Evolutionary conservation across 1,140 invertebrate genomes (phyloP), one percentile per base, ranked within the genome.

Genomic region (Dicyema japonicum): DNA sequence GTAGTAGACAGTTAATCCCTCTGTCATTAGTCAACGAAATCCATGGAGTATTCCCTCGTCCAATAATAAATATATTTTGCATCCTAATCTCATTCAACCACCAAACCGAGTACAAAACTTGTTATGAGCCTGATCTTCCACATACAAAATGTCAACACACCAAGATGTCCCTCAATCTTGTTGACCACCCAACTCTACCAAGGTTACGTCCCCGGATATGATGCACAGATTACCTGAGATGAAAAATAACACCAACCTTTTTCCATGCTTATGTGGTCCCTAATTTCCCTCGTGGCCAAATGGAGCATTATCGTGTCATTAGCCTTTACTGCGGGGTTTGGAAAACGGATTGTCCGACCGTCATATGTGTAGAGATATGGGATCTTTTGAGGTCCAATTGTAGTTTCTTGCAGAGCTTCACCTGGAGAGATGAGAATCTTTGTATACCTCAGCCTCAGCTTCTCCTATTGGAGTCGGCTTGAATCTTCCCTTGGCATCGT

Each of bases 121-220:
- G 53, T 94, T 78, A 36, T 80, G 80, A 38, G 71, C 64, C 18
- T 72, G 60, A 63, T 97, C 88, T 54, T 85, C 88, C 38, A 97
- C 60, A 54, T 94, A 82, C 26, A 92, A 76, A 56, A 97, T 94
- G 54, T 97, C 88, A 50, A 94, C 28, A 75, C 85, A 33, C 88
- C 85, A 34, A 80, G 82, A 60, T 97, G 85, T 45, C 78, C 63
- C 57, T 97, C 88, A 41, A 80, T 63, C 50, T 71, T 82, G 32
- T 82, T 74, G 34, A 97, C 71, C 16, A 71, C 72, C 85, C 88
- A 40, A 97, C 78, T 57, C 88, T 72, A 39, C 88, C 88, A 64
- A 94, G 88, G 63, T 97, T 97, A 52, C 78, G 67, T 38, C 88
- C 54, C 82, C 82, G 45, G 85, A 94, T 44, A 97, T 78, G 76